These are phyloP conservation scores for Enteromius paludinosus DNA, from an alignment of 2,797 vertebrate genomes.

Conservation along the genomic window DNA sequence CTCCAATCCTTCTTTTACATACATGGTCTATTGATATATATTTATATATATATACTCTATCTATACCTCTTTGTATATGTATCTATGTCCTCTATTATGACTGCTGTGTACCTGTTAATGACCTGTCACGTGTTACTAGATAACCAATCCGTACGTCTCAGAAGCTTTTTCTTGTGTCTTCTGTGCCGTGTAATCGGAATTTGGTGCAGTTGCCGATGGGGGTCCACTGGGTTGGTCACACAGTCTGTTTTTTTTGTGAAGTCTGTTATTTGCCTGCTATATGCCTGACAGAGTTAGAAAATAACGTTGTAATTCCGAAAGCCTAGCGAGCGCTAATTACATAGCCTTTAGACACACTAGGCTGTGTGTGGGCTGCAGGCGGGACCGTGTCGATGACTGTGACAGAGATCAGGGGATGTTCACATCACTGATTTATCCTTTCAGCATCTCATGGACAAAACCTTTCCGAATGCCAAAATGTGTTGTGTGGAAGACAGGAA, in stretches of 20 bases:
- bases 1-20: constrained; percentile 70
- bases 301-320: constrained; percentile 66
- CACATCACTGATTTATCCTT: constrained; percentile 7
- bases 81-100: constrained; percentile 53
- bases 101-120: constrained; percentile 61
- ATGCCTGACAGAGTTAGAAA: constrained; percentile 63
- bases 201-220: not conserved
- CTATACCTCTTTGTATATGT: constrained; percentile 63
- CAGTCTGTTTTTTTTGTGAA: constrained; percentile 40
- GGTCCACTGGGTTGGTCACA: constrained; percentile 20
- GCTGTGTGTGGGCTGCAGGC: constrained; percentile 38
- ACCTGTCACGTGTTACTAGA: constrained; percentile 37
- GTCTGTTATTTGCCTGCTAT: constrained; percentile 55
- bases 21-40: constrained; percentile 57
- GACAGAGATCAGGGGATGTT: constrained; percentile 30
- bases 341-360: constrained; percentile 37
- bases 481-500: constrained; percentile 13
- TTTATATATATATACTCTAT: constrained; percentile 32
- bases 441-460: not conserved
- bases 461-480: not conserved
- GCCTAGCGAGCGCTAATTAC: constrained; percentile 62
- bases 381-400: constrained; percentile 1
- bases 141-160: constrained; percentile 42
- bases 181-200: constrained; percentile 41
- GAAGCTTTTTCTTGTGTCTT: constrained; percentile 27